phyloP scores from a whole-genome alignment of 2,888 invertebrate species.

The Gastracanthus pulcherrimus region DNA sequence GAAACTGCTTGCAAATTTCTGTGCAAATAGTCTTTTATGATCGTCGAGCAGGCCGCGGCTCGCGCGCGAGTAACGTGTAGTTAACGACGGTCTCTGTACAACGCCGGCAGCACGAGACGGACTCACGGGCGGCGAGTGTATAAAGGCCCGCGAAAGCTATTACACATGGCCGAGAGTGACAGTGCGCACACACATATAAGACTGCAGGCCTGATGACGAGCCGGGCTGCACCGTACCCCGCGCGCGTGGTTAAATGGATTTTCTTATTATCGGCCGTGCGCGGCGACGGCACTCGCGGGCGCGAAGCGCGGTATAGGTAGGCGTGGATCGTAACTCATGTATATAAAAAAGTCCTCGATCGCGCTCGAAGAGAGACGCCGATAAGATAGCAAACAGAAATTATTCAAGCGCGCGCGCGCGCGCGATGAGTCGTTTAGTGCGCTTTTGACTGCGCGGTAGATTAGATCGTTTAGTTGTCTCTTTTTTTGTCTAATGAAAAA shows the following conservation, averaged over 20 bases:
- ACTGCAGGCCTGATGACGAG: too few species aligned
- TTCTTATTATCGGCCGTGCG: constrained; percentile 12
- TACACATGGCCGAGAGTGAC: not conserved
- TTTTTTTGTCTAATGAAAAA: not conserved
- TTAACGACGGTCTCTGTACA: too few species aligned
- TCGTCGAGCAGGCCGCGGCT: too few species aligned
- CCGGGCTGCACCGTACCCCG: not conserved
- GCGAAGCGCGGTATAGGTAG: not conserved
- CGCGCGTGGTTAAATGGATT: not conserved
- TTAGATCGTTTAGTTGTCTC: not conserved
- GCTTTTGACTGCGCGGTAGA: not conserved
- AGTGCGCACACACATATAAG: not conserved
- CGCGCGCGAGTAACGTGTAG: too few species aligned
- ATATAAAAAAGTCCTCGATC: not conserved
- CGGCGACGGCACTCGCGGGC: not conserved
- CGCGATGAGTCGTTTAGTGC: not conserved
- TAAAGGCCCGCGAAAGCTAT: too few species aligned
- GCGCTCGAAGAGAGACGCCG: not conserved
- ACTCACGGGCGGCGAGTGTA: too few species aligned
- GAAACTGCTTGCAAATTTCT: too few species aligned
- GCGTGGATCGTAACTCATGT: constrained; percentile 16
- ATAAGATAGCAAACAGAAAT: constrained; percentile 17
- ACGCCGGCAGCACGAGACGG: too few species aligned
- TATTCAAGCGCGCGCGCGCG: not conserved
- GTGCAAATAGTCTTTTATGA: too few species aligned